These are phyloP conservation scores for Cephus pulcher DNA, from an alignment of 2,888 invertebrate genomes.

Conservation along the genomic window DNA sequence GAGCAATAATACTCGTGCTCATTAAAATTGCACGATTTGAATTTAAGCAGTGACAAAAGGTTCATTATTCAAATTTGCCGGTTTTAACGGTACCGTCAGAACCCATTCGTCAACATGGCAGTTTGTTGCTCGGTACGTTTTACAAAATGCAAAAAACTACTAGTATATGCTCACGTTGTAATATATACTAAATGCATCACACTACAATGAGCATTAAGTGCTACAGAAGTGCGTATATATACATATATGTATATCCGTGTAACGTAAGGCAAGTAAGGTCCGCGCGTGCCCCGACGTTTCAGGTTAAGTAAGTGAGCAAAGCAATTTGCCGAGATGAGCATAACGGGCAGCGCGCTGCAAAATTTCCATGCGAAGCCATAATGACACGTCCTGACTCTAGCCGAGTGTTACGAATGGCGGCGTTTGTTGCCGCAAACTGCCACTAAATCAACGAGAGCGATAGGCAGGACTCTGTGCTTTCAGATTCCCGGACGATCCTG, in stretches of 20 bases:
- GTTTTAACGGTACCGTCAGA: not conserved
- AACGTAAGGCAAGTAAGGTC: not conserved
- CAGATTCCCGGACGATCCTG: not conserved
- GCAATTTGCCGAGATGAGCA: constrained; percentile 31
- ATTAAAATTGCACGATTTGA: not conserved
- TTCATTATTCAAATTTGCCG: not conserved
- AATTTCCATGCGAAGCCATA: constrained; percentile 35
- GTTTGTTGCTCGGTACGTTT: not conserved
- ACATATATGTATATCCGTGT: not conserved
- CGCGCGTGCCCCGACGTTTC: constrained; percentile 14
- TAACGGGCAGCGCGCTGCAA: constrained; percentile 16
- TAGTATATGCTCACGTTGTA: not conserved
- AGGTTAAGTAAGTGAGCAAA: constrained; percentile 20
- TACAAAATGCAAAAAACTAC: not conserved
- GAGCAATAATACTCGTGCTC: not conserved
- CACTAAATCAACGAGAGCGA: constrained; percentile 58
- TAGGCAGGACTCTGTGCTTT: constrained; percentile 27
- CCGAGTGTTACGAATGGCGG: constrained; percentile 45
- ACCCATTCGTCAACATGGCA: not conserved
- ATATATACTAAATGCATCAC: not conserved
- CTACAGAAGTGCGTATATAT: not conserved
- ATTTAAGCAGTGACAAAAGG: not conserved
- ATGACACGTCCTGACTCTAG: constrained; percentile 32
- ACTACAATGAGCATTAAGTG: not conserved
- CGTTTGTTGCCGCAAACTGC: constrained; percentile 47